These are phyloP conservation scores for Lepus timidus DNA, from an alignment of 2,113 vertebrate species.

Conservation along the genomic window DNA sequence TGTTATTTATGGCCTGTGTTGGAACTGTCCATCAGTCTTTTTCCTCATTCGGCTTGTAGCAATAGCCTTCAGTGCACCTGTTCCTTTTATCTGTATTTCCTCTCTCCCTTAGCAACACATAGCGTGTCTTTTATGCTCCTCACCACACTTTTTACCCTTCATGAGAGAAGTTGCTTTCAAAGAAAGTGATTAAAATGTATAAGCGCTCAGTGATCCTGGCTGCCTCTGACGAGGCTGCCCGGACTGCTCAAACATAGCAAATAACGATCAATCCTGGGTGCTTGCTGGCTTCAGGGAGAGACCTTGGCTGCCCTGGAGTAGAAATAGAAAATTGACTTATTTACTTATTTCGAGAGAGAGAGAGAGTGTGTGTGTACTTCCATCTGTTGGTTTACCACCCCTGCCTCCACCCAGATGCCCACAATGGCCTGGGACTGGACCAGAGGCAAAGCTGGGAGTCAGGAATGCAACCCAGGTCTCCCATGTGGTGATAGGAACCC, in stretches of 20 bases:
- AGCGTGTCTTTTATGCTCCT: neutral
- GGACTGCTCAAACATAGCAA: neutral
- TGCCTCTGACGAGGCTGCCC: neutral
- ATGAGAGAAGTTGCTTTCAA: conserved; percentile 18
- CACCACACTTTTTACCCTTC: neutral
- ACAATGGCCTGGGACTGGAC: too few species aligned
- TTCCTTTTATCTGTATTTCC: conserved; percentile 71
- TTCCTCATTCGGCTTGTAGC: conserved; percentile 59
- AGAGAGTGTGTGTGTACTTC: too few species aligned
- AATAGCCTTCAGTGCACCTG: conserved; percentile 13
- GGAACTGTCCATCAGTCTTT: conserved; percentile 1
- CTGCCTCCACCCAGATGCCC: too few species aligned
- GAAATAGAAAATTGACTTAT: conserved; percentile 4
- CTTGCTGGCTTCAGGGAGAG: neutral
- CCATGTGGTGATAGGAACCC: too few species aligned
- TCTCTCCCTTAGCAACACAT: conserved; percentile 33
- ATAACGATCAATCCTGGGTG: neutral
- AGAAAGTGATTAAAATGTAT: conserved; percentile 22
- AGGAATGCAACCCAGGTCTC: too few species aligned
- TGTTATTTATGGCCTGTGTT: neutral
- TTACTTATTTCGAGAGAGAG: too few species aligned
- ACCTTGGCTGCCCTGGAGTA: neutral
- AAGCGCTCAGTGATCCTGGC: neutral
- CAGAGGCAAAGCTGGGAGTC: too few species aligned
- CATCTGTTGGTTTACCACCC: too few species aligned